Evolutionary conservation across 2,797 vertebrate genomes (phyloP).

Genomic region (Hypotaenidia okinawae): DNA sequence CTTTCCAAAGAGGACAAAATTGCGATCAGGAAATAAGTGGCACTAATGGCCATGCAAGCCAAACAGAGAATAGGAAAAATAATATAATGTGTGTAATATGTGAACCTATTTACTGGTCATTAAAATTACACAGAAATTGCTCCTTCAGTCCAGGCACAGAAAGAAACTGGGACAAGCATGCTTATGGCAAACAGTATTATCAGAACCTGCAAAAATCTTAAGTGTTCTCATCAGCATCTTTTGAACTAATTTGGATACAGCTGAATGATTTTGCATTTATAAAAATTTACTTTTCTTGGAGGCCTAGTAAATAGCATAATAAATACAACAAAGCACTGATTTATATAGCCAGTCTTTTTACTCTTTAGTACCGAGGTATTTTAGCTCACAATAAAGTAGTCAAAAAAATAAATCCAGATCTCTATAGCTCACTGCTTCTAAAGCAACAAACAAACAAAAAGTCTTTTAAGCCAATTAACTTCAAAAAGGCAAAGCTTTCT

Average conservation of each 20-base stretch:
- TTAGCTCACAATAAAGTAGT: background rate
- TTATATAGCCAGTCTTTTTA: constrained; percentile 1
- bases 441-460: background rate
- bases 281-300: constrained; percentile 22
- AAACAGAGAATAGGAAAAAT: background rate
- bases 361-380: constrained; percentile 2
- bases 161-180: background rate
- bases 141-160: background rate
- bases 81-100: background rate
- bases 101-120: background rate
- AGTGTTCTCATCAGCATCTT: constrained; percentile 34
- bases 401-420: background rate
- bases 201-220: constrained; percentile 11
- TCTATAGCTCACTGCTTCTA: background rate
- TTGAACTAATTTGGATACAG: constrained; percentile 1
- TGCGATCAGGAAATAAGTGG: background rate
- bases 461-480: background rate
- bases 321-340: constrained; percentile 41
- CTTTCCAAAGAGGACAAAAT: background rate
- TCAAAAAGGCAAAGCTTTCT: background rate
- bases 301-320: constrained; percentile 4
- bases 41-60: background rate
- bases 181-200: background rate
- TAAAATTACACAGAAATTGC: background rate
- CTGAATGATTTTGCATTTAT: constrained; percentile 27